These are phyloP conservation scores for Philereme vetulata DNA, from an alignment of 2,888 invertebrate species.

Conservation along the genomic window DNA sequence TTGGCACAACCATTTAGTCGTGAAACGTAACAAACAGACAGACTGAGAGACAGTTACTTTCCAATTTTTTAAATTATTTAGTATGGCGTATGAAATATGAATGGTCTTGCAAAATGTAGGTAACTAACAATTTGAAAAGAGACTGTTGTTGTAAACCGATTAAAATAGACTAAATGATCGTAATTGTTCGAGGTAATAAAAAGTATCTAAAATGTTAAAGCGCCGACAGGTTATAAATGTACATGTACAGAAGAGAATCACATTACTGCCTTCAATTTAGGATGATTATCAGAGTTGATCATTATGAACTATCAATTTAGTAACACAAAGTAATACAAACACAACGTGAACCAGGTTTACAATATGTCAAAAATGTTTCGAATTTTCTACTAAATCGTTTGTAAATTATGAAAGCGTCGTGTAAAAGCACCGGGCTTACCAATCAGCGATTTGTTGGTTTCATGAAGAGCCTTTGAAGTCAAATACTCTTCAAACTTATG, in stretches of 20 bases:
- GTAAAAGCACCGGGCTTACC: constrained; percentile 77
- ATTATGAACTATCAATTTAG: background rate
- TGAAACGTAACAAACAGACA: too few species aligned
- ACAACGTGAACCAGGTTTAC: background rate
- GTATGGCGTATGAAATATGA: too few species aligned
- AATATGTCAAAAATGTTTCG: background rate
- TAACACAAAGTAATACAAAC: background rate
- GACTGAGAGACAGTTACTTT: too few species aligned
- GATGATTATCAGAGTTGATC: background rate
- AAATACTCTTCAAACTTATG: constrained; percentile 88
- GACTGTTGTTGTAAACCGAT: too few species aligned
- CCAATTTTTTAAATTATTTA: too few species aligned
- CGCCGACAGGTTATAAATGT: constrained; percentile 1
- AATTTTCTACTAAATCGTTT: constrained; percentile 3
- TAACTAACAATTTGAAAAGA: too few species aligned
- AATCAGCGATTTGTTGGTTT: constrained; percentile 85
- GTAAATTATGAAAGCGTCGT: constrained; percentile 45
- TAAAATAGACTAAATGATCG: too few species aligned
- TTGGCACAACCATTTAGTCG: too few species aligned
- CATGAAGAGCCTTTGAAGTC: constrained; percentile 89
- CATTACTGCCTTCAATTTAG: constrained; percentile 6
- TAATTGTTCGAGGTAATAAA: too few species aligned
- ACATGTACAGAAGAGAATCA: constrained; percentile 2
- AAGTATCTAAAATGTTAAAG: too few species aligned
- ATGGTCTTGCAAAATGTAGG: too few species aligned